These are phyloP conservation scores for Steinernema hermaphroditum DNA, from an alignment of 2,888 invertebrate species.

Conservation along the genomic window DNA sequence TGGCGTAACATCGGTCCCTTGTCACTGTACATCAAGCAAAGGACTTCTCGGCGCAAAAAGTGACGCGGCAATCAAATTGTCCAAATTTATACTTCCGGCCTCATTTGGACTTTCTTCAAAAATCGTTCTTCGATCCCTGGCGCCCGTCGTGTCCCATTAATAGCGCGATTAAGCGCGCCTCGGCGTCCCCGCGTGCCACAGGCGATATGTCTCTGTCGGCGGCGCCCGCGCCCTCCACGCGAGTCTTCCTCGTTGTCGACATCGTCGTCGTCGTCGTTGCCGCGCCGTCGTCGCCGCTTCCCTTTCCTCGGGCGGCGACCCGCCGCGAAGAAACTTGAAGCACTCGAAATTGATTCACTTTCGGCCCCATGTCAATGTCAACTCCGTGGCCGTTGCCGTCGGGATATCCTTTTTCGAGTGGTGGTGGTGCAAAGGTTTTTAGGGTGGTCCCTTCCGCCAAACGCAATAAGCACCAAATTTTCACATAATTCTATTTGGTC, in stretches of 20 bases:
- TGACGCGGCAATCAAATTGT: no score
- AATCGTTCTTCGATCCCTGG: no score
- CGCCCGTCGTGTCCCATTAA: background rate
- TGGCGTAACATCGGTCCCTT: no score
- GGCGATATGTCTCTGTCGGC: conserved; percentile 19
- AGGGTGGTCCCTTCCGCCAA: no score
- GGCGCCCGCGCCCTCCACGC: background rate
- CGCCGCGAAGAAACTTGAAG: background rate
- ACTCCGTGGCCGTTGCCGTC: background rate
- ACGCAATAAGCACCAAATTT: no score
- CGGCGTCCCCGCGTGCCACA: background rate
- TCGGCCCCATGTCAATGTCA: conserved; percentile 1
- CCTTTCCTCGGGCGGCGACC: background rate
- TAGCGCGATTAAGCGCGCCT: background rate
- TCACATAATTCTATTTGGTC: no score
- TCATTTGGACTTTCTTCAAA: no score
- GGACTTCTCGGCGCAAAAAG: no score
- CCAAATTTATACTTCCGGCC: no score
- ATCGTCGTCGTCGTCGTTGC: background rate
- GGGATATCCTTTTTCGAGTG: conserved; percentile 11
- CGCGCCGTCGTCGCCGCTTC: background rate
- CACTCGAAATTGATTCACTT: conserved; percentile 27
- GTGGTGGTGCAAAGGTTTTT: no score
- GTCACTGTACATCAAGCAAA: no score
- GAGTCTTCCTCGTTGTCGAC: conserved; percentile 9